Conservation (phyloP, 2,113 vertebrate genomes). For the Puma concolor region DNA sequence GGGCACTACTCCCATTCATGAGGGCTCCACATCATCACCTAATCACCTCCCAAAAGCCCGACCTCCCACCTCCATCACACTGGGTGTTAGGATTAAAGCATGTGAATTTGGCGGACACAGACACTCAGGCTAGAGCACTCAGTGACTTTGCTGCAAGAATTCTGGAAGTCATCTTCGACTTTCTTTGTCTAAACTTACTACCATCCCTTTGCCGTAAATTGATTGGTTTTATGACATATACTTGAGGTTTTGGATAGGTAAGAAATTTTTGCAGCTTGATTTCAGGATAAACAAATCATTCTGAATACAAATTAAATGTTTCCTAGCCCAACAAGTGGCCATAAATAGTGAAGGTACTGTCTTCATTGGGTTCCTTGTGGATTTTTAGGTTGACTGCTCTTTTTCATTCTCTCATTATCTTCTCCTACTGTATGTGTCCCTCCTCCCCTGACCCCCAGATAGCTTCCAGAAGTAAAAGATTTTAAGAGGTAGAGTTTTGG, state of each 20-base stretch:
- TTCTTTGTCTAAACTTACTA: neutral
- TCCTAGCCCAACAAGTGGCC: neutral
- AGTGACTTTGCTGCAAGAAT: neutral
- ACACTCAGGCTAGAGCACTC: neutral
- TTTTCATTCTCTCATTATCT: neutral
- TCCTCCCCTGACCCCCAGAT: neutral
- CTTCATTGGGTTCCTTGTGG: neutral
- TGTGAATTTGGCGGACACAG: neutral
- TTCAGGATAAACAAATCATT: neutral
- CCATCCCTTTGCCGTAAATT: neutral
- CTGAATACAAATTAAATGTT: neutral
- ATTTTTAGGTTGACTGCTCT: neutral
- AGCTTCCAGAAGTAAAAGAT: neutral
- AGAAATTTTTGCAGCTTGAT: neutral
- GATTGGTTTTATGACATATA: neutral
- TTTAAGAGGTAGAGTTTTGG: neutral
- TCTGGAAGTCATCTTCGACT: neutral
- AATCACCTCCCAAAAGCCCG: neutral
- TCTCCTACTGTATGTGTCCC: neutral
- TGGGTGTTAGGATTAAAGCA: neutral
- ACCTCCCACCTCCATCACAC: neutral
- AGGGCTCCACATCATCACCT: neutral
- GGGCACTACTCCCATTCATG: neutral
- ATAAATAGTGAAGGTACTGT: neutral
- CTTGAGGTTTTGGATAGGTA: neutral